Base-by-base conservation (phyloP, 2,113 vertebrate genomes). In the Morone chrysops region DNA sequence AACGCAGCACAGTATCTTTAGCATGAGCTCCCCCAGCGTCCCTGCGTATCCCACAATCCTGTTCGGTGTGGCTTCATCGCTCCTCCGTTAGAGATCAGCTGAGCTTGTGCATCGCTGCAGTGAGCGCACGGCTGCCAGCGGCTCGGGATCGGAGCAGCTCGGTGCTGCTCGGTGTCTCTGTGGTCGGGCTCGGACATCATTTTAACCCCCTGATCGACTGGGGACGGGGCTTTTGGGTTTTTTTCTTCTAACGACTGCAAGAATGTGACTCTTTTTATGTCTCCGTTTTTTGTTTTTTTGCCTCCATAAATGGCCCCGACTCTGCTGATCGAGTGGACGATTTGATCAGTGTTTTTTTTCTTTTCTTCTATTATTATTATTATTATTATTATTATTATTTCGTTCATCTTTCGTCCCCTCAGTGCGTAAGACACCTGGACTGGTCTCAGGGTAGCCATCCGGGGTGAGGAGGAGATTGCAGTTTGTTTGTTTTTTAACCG, bases 11-110 rank as follows among this genome's bases (percentile, higher is more conserved):
- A 47, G 68, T 56, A 54, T 69, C 50, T 77, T 76, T 18, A 62
- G 53, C 38, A 5, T 67, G 69, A 78, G 68, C 82, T 54, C 74
- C 67, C 67, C 61, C 87, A 25, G 80, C 75, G 45, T 82, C 78
- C 75, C 76, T 36, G 40, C 67, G 61, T 84, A 87, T 95, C 95
- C 94, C 95, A 95, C 60, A 94, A 94, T 95, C 72, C 94, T 54
- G 59, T 91, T 85, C 94, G 93, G 70, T 45, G 51, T n/a, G 4
- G 76, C 83, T 81, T 36, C 85, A 1, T 8, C 22, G 68, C 51
- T 70, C 87, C 71, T 78, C 48, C 80, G 82, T 85, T 81, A 65
- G 78, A 80, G 85, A 89, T 92, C 92, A 92, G 93, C 92, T 95
- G 94, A 87, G 91, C 89, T 69, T 82, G 84, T 73, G 92, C 78